Conservation (phyloP, 2,113 vertebrate genomes). For the Odontophorus gujanensis region DNA sequence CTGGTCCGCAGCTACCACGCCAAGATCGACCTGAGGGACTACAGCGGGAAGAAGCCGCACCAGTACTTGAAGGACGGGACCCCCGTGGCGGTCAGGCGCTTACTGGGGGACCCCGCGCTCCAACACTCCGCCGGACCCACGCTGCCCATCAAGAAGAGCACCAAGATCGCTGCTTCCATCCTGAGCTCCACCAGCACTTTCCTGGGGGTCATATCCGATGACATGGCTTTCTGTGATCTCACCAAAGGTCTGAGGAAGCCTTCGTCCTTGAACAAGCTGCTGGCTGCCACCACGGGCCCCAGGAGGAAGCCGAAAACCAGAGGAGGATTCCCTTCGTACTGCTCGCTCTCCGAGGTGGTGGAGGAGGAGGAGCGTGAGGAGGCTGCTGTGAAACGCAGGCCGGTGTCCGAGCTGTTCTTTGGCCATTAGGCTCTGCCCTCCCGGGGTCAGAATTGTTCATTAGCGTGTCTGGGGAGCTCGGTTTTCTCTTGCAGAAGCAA, state of each 20-base stretch:
- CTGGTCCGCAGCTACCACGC: constrained; percentile 84
- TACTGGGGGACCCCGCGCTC: constrained; percentile 82
- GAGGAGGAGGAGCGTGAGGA: constrained; percentile 72
- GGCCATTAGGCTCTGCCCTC: constrained; percentile 29
- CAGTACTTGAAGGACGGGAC: constrained; percentile 85
- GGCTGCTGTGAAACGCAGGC: constrained; percentile 43
- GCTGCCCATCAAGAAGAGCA: constrained; percentile 59
- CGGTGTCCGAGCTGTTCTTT: constrained; percentile 72
- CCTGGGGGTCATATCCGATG: constrained; percentile 82
- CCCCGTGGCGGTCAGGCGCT: constrained; percentile 68
- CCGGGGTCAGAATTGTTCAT: neutral
- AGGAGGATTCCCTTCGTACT: constrained; percentile 69
- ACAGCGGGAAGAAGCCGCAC: constrained; percentile 88
- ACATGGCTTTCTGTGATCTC: constrained; percentile 81
- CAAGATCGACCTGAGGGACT: constrained; percentile 83
- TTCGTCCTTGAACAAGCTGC: constrained; percentile 84
- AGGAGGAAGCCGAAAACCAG: constrained; percentile 86
- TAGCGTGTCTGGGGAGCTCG: fast-evolving
- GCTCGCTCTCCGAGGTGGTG: constrained; percentile 51
- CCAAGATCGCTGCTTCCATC: constrained; percentile 81
- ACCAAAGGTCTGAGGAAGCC: constrained; percentile 82
- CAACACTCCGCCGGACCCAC: neutral
- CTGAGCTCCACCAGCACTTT: constrained; percentile 81
- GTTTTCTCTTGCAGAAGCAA: neutral
- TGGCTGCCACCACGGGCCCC: constrained; percentile 76